Conservation (phyloP, 2,888 invertebrate species). For the Polylopha cassiicola region DNA sequence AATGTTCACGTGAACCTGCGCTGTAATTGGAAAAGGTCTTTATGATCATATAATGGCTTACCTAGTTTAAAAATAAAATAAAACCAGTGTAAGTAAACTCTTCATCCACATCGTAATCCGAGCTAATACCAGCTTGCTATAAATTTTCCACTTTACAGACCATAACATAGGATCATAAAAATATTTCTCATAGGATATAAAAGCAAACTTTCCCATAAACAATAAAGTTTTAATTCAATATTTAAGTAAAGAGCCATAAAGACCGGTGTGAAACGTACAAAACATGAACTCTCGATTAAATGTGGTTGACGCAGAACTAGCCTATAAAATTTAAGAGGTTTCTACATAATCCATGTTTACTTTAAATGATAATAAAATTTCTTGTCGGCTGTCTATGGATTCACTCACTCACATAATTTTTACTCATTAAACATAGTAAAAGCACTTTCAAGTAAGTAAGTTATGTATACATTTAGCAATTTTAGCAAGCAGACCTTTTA, state of each 20-base stretch:
- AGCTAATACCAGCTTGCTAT: conserved; percentile 14
- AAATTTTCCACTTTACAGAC: conserved; percentile 20
- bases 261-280: not conserved
- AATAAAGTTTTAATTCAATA: conserved; percentile 12
- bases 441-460: no score
- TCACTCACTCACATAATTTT: no score
- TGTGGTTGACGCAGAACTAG: no score
- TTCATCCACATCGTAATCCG: conserved; percentile 9
- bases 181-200: conserved; percentile 17
- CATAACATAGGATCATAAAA: conserved; percentile 12
- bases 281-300: not conserved
- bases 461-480: no score
- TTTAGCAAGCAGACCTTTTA: no score
- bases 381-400: no score
- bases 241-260: conserved; percentile 13
- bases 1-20: no score
- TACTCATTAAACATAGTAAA: no score
- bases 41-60: not conserved
- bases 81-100: conserved; percentile 4
- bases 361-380: no score
- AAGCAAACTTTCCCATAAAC: conserved; percentile 12
- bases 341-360: no score
- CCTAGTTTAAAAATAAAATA: conserved; percentile 4
- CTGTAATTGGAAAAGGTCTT: no score
- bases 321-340: no score